Evolutionary conservation across 2,797 vertebrate species (phyloP).

Genomic region (Tangara arthus): DNA sequence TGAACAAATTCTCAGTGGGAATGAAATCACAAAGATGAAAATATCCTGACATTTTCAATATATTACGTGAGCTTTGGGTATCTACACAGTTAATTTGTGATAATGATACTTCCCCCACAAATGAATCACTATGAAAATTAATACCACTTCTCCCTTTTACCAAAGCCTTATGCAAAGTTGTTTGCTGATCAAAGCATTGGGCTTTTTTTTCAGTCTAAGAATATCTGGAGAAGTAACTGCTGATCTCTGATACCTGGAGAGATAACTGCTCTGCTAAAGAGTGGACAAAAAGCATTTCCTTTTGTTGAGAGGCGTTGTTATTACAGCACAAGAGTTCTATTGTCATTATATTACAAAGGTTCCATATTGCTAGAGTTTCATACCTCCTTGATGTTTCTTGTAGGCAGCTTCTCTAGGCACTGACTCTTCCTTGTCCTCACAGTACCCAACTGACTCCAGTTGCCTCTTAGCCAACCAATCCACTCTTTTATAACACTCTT

Average conservation of each 20-base stretch:
- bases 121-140: background rate
- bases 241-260: background rate
- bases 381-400: no score
- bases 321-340: no score
- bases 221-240: background rate
- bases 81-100: background rate
- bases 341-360: no score
- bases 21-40: slow-evolving; percentile 23
- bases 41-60: background rate
- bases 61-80: background rate
- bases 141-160: background rate
- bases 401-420: no score
- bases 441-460: no score
- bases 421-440: no score
- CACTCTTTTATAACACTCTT: no score
- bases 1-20: background rate
- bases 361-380: no score
- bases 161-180: background rate
- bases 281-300: background rate
- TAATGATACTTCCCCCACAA: background rate
- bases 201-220: background rate
- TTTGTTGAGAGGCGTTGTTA: background rate
- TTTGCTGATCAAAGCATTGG: background rate
- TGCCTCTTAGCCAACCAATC: no score
- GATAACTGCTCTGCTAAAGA: background rate